phyloP scores from a whole-genome alignment of 2,113 vertebrate species.

The Thryonomys swinderianus region DNA sequence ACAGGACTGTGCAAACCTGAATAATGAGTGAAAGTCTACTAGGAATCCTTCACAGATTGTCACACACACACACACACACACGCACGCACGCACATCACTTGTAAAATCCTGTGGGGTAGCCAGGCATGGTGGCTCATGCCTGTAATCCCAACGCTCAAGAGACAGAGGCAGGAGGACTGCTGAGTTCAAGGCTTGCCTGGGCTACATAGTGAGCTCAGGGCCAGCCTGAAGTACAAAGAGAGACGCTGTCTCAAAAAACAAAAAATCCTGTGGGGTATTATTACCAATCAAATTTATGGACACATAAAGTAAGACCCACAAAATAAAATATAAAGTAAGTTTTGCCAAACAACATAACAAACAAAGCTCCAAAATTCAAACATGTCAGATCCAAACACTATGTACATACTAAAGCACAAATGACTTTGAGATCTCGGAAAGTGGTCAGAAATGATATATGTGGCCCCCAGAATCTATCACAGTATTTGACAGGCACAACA shows the following conservation, averaged over 20 bases:
- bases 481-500: neutral
- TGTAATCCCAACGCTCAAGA: too few species aligned
- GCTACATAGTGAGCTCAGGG: too few species aligned
- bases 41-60: neutral
- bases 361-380: neutral
- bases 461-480: neutral
- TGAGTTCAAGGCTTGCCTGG: too few species aligned
- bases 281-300: neutral
- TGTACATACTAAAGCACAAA: neutral
- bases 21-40: neutral
- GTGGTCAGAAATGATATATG: neutral
- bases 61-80: neutral
- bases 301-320: constrained; percentile 27
- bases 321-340: neutral
- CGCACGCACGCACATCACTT: neutral
- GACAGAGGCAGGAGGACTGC: too few species aligned
- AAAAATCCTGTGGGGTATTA: neutral
- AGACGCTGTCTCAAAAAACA: too few species aligned
- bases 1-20: neutral
- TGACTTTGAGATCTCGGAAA: neutral
- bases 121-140: too few species aligned
- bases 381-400: neutral
- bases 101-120: neutral
- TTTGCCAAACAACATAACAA: neutral
- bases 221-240: too few species aligned